Conservation (phyloP, 2,113 vertebrate species). For the Actenoides lindsayi region DNA sequence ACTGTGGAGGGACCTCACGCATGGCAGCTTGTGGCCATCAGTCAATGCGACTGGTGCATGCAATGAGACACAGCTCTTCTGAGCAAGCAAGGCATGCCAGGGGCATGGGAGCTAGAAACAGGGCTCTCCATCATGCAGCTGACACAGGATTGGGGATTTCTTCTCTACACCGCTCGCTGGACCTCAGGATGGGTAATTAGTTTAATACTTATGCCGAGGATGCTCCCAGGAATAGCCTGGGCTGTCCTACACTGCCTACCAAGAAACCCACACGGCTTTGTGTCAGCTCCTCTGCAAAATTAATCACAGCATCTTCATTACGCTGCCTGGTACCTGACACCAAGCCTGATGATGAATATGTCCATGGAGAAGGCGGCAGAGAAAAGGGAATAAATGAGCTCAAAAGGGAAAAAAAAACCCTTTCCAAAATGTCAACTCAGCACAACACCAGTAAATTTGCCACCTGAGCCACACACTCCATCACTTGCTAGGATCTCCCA, state of each 20-base stretch:
- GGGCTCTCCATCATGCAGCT: not conserved
- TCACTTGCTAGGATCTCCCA: not conserved
- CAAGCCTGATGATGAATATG: rapidly evolving
- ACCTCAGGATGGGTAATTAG: not conserved
- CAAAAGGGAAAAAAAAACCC: rapidly evolving
- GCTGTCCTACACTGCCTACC: not conserved
- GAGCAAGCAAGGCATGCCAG: not conserved
- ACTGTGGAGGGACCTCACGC: rapidly evolving
- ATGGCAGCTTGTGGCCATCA: not conserved
- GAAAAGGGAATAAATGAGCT: not conserved
- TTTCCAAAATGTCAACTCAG: not conserved
- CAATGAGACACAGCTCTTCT: not conserved
- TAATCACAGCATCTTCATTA: not conserved
- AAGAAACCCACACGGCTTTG: not conserved
- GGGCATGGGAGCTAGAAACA: rapidly evolving
- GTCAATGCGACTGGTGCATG: rapidly evolving
- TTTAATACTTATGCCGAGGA: not conserved
- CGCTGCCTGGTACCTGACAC: rapidly evolving
- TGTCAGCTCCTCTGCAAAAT: not conserved
- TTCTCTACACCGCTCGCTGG: rapidly evolving
- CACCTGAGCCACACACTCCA: not conserved
- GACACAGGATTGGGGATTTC: rapidly evolving
- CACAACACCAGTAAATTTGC: not conserved
- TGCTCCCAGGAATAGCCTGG: not conserved
- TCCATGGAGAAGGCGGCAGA: not conserved